Percentiles rank a stretch among this genome's conserved stretches.
Conservation (phyloP, 2,113 vertebrate species). For the Otocyon megalotis region DNA sequence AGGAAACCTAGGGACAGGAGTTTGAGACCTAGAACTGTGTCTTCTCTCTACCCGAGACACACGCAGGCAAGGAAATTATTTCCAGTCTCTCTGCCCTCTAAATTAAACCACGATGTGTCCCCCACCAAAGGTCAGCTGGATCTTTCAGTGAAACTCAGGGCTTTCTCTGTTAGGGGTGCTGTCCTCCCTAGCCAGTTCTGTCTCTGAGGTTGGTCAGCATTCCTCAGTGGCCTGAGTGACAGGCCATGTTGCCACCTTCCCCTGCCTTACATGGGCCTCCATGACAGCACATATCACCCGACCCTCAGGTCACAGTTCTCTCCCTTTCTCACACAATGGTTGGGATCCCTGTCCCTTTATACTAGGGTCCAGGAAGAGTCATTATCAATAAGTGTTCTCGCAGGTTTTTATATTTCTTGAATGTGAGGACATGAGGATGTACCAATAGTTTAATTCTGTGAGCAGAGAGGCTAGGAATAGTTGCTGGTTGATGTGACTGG, state of each 20-base stretch:
- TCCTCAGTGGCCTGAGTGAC: not conserved
- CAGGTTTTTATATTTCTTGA: not conserved
- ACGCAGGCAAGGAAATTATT: not conserved
- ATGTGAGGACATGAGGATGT: not conserved
- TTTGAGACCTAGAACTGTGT: not conserved
- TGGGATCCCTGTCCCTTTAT: not conserved
- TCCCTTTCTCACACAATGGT: not conserved
- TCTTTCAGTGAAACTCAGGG: not conserved
- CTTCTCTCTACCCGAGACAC: not conserved
- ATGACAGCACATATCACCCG: not conserved
- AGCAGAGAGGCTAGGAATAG: not conserved
- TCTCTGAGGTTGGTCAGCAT: not conserved
- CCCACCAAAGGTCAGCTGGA: not conserved
- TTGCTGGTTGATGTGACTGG: not conserved
- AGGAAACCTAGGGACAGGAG: not conserved
- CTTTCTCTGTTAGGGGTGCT: not conserved
- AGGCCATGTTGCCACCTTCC: not conserved
- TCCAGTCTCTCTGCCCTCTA: not conserved
- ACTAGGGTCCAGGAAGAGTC: not conserved
- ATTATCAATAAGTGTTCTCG: not conserved
- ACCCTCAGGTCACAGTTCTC: fast-evolving
- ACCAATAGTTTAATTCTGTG: not conserved
- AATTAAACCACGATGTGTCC: not conserved
- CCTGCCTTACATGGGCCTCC: not conserved
- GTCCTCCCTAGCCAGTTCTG: not conserved